Conservation (phyloP, 2,888 invertebrate genomes). For the Aphidoletes aphidimyza region DNA sequence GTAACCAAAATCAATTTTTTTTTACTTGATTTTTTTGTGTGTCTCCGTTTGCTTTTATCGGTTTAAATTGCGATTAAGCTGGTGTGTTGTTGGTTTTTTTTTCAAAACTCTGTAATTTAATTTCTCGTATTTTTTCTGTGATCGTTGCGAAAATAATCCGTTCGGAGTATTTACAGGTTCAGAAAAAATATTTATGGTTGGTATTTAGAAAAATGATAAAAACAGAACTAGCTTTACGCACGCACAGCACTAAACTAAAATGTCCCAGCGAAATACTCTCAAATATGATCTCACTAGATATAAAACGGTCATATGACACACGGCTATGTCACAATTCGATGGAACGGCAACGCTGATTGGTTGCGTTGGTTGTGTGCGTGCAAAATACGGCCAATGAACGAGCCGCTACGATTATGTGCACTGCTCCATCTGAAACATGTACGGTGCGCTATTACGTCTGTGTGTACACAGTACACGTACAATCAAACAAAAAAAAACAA, state of each 20-base stretch:
- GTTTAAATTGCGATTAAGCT: no score
- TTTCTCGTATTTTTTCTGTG: not conserved
- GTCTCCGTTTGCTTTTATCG: no score
- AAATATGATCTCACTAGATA: conserved; percentile 80
- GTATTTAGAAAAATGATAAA: conserved; percentile 58
- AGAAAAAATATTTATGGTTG: conserved; percentile 63
- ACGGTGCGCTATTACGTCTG: not conserved
- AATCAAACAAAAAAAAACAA: no score
- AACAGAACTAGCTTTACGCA: conserved; percentile 75
- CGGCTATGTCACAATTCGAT: conserved; percentile 70
- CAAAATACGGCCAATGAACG: conserved; percentile 70
- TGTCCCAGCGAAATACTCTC: conserved; percentile 75
- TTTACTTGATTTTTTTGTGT: no score
- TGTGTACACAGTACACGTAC: not conserved
- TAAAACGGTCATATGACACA: conserved; percentile 84
- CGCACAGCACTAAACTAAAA: conserved; percentile 84
- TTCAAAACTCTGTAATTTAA: no score
- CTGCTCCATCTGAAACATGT: not conserved
- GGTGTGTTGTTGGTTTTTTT: no score
- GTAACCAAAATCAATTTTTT: no score
- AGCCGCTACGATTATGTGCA: conserved; percentile 54
- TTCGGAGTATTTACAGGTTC: conserved; percentile 77
- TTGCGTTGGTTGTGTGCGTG: conserved; percentile 67
- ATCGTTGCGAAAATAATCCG: conserved; percentile 10
- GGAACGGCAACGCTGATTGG: conserved; percentile 72